Conservation (phyloP, 2,888 invertebrate species). For the Melinopterus prodromus region DNA sequence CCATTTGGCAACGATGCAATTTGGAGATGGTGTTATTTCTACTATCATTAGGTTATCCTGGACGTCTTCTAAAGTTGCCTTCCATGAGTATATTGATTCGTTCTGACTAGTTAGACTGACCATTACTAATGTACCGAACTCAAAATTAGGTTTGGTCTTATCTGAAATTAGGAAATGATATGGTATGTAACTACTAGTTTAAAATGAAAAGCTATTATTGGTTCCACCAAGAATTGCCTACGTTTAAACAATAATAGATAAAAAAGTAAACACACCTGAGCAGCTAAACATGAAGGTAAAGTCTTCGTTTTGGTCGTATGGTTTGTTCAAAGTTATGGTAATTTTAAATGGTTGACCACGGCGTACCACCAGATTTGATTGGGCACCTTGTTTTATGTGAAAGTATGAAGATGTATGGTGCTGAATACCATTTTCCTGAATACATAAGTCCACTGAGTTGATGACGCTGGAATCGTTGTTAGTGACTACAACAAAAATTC, state of each 20-base stretch:
- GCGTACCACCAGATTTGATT: conserved; percentile 73
- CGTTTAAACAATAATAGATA: neutral
- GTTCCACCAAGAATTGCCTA: neutral
- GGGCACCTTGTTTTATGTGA: conserved; percentile 66
- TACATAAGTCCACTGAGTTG: conserved; percentile 69
- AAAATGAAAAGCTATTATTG: neutral
- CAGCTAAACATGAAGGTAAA: conserved; percentile 81
- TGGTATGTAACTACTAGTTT: neutral
- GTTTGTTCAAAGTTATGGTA: conserved; percentile 72
- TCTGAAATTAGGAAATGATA: neutral
- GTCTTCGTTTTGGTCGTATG: conserved; percentile 74
- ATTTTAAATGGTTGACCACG: conserved; percentile 80
- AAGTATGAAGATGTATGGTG: conserved; percentile 80
- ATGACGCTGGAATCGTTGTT: neutral
- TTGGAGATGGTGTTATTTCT: conserved; percentile 70
- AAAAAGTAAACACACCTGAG: conserved; percentile 58
- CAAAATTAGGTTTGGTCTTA: conserved; percentile 22
- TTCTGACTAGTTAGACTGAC: conserved; percentile 74
- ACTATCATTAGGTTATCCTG: conserved; percentile 69
- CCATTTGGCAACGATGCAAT: conserved; percentile 46
- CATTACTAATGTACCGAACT: conserved; percentile 80
- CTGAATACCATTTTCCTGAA: conserved; percentile 72
- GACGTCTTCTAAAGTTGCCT: conserved; percentile 73
- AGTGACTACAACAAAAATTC: too few relatives aligned
- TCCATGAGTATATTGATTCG: conserved; percentile 74